Evolutionary conservation across 2,113 vertebrate genomes (phyloP), one percentile per base, ranked within the genome.

Genomic region (Pleuronectes platessa): DNA sequence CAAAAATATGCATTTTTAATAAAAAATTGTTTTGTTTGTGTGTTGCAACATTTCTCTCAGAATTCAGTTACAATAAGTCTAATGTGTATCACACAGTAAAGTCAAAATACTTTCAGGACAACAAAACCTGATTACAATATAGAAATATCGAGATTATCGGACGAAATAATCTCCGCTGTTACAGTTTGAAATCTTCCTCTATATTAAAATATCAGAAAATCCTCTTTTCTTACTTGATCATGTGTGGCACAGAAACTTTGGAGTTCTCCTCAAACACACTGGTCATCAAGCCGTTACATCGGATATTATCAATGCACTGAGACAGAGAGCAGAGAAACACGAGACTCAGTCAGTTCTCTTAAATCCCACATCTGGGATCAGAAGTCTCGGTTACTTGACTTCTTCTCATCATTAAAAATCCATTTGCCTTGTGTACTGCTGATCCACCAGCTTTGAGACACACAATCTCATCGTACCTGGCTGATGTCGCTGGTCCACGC

Each of bases 181-280:
- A 27, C 37, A 49, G 11, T 51, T 24, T n/a, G 47, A 51, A 18
- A 51, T 18, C 15, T 51, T 51, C 4, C 51, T 21, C 18, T n/a
- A n/a, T 9, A 54, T 54, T 20, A 35, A 20, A 31, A 21, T 1
- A 0, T 51, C 13, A 31, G 14, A 56, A 47, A 31, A 42, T 53
- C 24, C 4, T 31, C 1, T 54, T 54, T 59, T 94, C 96, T 96
- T 95, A 99, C 98, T 97, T 99, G 91, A 99, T 98, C 96, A 99
- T 98, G 89, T 98, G 97, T 67, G 97, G 98, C 87, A 99, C 97
- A 0, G 96, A 96, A 31, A 99, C 98, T 92, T 97, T 99, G 68
- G 98, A 99, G 93, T 97, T 99, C 89, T 99, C 98, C 92, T 99
- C 97, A 80, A 98, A 99, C 79, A 99, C 98, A 83, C 97, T 96